These are phyloP conservation scores for Palythoa grandis DNA, from an alignment of 92 coral and sea anemone species.

Conservation along the genomic window DNA sequence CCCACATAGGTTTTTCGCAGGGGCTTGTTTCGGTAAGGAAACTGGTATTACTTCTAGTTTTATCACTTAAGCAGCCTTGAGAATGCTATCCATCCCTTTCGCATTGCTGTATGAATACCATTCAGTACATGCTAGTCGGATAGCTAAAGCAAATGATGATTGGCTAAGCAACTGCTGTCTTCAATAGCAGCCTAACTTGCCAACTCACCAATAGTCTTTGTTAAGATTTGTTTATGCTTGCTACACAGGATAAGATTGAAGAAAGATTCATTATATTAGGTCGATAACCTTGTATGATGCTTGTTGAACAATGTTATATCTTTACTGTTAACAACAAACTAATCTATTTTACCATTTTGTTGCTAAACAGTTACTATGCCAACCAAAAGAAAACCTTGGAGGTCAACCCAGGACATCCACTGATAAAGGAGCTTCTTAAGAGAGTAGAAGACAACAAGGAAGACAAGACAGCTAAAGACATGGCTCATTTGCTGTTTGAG, in stretches of 20 bases:
- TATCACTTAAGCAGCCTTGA: neutral
- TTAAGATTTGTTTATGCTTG: neutral
- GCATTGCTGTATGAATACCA: slow-evolving; percentile 43
- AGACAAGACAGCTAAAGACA: slow-evolving; percentile 94
- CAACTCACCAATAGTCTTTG: neutral
- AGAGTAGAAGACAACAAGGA: slow-evolving; percentile 86
- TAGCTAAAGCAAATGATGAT: slow-evolving; percentile 52
- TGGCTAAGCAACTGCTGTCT: slow-evolving; percentile 4
- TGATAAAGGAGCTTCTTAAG: slow-evolving; percentile 90
- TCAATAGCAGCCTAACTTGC: neutral
- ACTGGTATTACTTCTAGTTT: too few relatives aligned
- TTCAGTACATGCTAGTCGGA: slow-evolving; percentile 53
- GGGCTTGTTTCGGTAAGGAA: too few relatives aligned
- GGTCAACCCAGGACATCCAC: slow-evolving; percentile 95
- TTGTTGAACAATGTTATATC: too few relatives aligned
- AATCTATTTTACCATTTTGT: neutral
- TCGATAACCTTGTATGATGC: too few relatives aligned
- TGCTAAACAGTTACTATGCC: slow-evolving; percentile 80
- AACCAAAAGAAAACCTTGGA: slow-evolving; percentile 94
- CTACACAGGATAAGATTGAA: too few relatives aligned
- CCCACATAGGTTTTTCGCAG: too few relatives aligned
- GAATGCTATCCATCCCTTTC: slow-evolving; percentile 70
- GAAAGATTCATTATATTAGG: too few relatives aligned
- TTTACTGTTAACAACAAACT: neutral
- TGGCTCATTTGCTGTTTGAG: slow-evolving; percentile 87